These are phyloP conservation scores for Piscicola geometra DNA, from an alignment of 2,888 invertebrate genomes.

Conservation along the genomic window DNA sequence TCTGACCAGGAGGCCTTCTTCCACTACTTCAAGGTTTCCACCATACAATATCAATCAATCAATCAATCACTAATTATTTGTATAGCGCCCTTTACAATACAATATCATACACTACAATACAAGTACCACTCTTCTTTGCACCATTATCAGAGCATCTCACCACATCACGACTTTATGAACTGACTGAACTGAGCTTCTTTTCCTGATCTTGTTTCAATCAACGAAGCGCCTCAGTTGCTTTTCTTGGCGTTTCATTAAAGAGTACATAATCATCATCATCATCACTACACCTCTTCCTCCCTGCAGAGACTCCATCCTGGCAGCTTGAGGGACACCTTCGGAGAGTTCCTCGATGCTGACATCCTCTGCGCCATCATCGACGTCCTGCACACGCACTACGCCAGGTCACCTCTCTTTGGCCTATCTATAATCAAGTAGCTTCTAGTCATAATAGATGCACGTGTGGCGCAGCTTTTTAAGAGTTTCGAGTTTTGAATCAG, in stretches of 20 bases:
- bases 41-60: not conserved
- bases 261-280: too few relatives aligned
- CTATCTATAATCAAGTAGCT: not conserved
- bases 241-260: too few relatives aligned
- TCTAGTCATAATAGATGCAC: too few relatives aligned
- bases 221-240: too few relatives aligned
- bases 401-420: slow-evolving; percentile 45
- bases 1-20: slow-evolving; percentile 47
- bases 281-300: not conserved
- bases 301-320: slow-evolving; percentile 48
- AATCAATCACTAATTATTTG: not conserved
- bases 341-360: slow-evolving; percentile 50
- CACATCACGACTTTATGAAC: too few relatives aligned
- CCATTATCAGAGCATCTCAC: too few relatives aligned
- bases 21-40: slow-evolving; percentile 50
- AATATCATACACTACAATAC: not conserved
- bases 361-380: slow-evolving; percentile 47
- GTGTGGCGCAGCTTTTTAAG: too few relatives aligned
- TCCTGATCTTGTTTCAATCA: too few relatives aligned
- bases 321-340: slow-evolving; percentile 48
- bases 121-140: not conserved
- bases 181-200: too few relatives aligned
- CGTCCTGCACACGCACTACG: slow-evolving; percentile 46
- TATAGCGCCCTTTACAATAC: too few relatives aligned
- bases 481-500: too few relatives aligned